Evolutionary conservation across 2,113 vertebrate species (phyloP).

Genomic region (Oryzias melastigma): DNA sequence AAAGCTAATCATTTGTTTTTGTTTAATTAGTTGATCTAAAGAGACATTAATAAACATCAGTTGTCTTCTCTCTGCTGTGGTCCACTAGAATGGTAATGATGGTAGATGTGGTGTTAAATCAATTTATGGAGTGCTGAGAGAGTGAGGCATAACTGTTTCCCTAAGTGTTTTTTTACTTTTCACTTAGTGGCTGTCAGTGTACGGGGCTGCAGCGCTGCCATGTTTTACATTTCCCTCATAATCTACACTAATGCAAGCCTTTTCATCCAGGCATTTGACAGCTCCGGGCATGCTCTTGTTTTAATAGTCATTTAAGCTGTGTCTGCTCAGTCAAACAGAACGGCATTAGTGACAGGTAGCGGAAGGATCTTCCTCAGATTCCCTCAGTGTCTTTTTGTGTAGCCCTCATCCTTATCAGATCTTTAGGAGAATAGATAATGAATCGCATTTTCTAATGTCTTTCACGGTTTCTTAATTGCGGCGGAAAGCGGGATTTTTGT

Average conservation of each 20-base stretch:
- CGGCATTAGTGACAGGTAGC: constrained; percentile 6
- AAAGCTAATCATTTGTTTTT: background rate
- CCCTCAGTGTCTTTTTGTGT: constrained; percentile 36
- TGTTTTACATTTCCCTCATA: constrained; percentile 39
- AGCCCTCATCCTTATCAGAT: constrained; percentile 43
- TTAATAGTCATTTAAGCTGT: constrained; percentile 45
- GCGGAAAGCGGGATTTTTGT: constrained; percentile 42
- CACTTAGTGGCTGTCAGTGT: background rate
- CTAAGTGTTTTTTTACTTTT: constrained; percentile 16
- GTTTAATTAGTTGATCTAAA: background rate
- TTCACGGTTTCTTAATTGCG: constrained; percentile 69
- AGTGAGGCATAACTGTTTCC: constrained; percentile 2
- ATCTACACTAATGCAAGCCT: constrained; percentile 24
- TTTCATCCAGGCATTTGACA: constrained; percentile 25
- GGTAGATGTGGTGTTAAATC: background rate
- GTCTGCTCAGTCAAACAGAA: constrained; percentile 32
- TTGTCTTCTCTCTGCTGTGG: background rate
- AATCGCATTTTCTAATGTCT: constrained; percentile 60
- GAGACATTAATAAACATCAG: background rate
- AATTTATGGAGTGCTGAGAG: constrained; percentile 1
- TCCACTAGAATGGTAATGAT: constrained; percentile 4
- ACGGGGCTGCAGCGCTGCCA: background rate
- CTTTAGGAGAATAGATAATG: constrained; percentile 46
- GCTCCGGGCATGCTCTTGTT: constrained; percentile 34
- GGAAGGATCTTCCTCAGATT: constrained; percentile 20